These are phyloP conservation scores for Lepidocyrtoides sp. DNA, from an alignment of 2,888 invertebrate genomes.

Conservation along the genomic window DNA sequence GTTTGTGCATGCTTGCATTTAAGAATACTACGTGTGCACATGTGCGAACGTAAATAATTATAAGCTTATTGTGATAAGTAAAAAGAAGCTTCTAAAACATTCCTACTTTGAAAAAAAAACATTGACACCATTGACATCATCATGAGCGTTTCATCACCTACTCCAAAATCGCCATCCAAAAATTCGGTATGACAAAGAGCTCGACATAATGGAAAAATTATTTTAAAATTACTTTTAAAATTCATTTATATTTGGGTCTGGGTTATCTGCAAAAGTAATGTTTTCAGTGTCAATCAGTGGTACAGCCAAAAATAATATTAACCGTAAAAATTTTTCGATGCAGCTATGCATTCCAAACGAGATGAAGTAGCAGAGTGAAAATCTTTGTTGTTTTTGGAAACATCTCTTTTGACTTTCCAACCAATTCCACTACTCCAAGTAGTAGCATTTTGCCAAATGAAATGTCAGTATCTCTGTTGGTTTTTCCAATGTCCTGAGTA, in stretches of 20 bases:
- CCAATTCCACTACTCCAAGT: too few species aligned
- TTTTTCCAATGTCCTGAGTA: too few species aligned
- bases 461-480: too few species aligned
- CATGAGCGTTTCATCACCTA: slow-evolving; percentile 68
- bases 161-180: slow-evolving; percentile 56
- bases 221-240: too few species aligned
- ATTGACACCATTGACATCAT: background rate
- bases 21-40: too few species aligned
- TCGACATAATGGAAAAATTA: background rate
- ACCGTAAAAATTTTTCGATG: background rate
- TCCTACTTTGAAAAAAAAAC: too few species aligned
- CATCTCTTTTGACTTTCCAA: too few species aligned
- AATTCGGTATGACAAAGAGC: slow-evolving; percentile 58
- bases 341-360: background rate
- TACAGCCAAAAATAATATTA: background rate
- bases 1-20: background rate
- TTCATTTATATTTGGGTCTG: too few species aligned
- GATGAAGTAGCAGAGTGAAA: background rate
- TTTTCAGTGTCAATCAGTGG: background rate
- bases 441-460: too few species aligned
- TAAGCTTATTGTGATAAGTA: too few species aligned
- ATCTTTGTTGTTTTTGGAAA: slow-evolving; percentile 34
- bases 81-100: background rate
- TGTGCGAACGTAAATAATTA: too few species aligned
- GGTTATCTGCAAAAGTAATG: too few species aligned